Conservation (phyloP, 2,113 vertebrate species). For the Cepphus grylle region DNA sequence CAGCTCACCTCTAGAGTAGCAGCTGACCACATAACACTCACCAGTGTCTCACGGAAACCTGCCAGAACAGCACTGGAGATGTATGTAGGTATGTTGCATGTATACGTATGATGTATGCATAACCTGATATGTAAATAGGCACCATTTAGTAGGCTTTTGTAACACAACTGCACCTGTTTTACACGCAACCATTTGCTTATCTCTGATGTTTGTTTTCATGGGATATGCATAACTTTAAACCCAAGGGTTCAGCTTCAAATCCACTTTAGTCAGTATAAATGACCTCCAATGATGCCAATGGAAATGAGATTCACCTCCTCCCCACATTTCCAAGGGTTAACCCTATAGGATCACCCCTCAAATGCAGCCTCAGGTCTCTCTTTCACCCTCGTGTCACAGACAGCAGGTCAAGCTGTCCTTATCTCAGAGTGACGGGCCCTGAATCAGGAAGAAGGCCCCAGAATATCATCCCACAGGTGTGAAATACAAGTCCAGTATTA, state of each 20-base stretch:
- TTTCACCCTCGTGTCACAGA: neutral
- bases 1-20: neutral
- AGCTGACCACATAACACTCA: rapidly evolving
- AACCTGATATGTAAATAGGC: neutral
- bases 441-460: neutral
- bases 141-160: neutral
- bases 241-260: neutral
- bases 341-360: neutral
- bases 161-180: neutral
- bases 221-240: neutral
- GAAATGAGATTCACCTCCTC: neutral
- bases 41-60: neutral
- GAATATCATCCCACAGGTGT: neutral
- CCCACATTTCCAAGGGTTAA: neutral
- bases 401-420: neutral
- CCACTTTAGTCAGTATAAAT: neutral
- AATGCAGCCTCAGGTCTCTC: neutral
- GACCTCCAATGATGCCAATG: neutral
- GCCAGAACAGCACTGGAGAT: neutral
- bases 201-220: neutral
- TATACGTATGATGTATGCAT: neutral
- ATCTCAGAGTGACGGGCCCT: neutral
- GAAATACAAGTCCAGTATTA: neutral
- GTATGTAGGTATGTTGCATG: too few relatives aligned
- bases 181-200: neutral